Base-by-base conservation (phyloP, 2,888 invertebrate genomes). In the Sussaba pulchella region DNA sequence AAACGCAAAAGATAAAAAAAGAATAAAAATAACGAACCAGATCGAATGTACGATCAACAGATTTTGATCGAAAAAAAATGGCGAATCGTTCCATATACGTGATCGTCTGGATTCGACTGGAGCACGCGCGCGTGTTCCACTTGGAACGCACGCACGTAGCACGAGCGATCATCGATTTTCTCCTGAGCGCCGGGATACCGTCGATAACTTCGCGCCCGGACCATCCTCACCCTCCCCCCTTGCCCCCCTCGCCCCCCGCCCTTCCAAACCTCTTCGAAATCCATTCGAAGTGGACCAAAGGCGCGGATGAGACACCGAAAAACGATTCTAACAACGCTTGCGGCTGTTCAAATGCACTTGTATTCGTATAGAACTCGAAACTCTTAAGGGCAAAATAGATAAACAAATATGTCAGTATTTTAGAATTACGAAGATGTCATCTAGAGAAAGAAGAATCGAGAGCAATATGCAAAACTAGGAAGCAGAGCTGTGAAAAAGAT, bases 111-210 rank as follows among this genome's bases (percentile, higher is more conserved):
- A 36, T 8, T 24, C 26, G 43, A 31, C 21, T n/a, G n/a, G 59
- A 61, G 43, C 26, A 36, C n/a, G 72, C 39, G 76, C 50, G 66
- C 54, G 71, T 47, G 76, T 76, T 76, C 76, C 67, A 76, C 76
- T 76, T 76, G 72, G 50, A 39, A 57, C 50, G 80, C 80, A 67
- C 67, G 80, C 80, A 72, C 80, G 76, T 72, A 80, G 76, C 80
- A 76, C 80, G 80, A 72, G 80, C 76, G 76, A 80, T 80, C 80
- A 80, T 76, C 80, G 80, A 80, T 80, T 80, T 76, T 80, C 75
- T 76, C 80, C 63, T 39, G 54, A 31, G 24, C 54, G 45, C 17
- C 45, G 24, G 26, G 17, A 24, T 31, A 21, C 6, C 31, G 6
- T 6, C 50, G 50, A 50, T 50, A 21, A 19, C 17, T 12, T 2